phyloP scores from a whole-genome alignment of 2,113 vertebrate species.

The Amblyopsis rosae region DNA sequence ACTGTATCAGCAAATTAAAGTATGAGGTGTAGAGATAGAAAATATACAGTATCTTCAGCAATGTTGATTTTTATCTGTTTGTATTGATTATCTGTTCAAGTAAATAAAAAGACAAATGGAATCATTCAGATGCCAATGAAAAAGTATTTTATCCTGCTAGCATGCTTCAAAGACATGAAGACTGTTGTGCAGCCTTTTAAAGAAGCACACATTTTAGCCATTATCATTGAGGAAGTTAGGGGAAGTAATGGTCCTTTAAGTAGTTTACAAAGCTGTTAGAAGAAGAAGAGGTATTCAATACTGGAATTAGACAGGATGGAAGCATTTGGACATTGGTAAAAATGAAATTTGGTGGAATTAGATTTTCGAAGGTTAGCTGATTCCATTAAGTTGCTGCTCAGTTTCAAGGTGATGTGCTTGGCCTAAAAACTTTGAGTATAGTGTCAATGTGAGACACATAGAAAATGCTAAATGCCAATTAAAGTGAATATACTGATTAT shows the following conservation, averaged over 20 bases:
- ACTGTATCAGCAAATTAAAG: background rate
- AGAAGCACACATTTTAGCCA: constrained; percentile 51
- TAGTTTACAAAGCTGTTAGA: constrained; percentile 73
- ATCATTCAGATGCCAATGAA: constrained; percentile 39
- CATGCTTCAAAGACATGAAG: constrained; percentile 20
- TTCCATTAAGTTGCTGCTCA: constrained; percentile 57
- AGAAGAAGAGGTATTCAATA: constrained; percentile 45
- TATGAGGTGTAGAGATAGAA: background rate
- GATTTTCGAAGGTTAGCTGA: constrained; percentile 60
- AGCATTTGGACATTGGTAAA: constrained; percentile 61
- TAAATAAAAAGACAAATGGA: constrained; percentile 8
- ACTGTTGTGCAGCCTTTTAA: constrained; percentile 44
- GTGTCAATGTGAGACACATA: constrained; percentile 41
- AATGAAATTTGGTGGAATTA: constrained; percentile 64
- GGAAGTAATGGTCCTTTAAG: constrained; percentile 75
- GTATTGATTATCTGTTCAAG: constrained; percentile 10
- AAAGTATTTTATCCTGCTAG: constrained; percentile 49
- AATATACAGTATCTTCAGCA: background rate
- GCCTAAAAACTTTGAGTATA: constrained; percentile 32
- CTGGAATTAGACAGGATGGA: constrained; percentile 42
- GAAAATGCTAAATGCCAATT: constrained; percentile 54
- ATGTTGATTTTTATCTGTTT: constrained; percentile 11
- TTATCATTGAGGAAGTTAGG: constrained; percentile 73
- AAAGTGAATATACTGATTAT: too few species aligned
- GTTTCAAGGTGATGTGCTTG: constrained; percentile 55